Conservation (phyloP, 2,797 vertebrate species). For the Enteromius thamalakanensis region DNA sequence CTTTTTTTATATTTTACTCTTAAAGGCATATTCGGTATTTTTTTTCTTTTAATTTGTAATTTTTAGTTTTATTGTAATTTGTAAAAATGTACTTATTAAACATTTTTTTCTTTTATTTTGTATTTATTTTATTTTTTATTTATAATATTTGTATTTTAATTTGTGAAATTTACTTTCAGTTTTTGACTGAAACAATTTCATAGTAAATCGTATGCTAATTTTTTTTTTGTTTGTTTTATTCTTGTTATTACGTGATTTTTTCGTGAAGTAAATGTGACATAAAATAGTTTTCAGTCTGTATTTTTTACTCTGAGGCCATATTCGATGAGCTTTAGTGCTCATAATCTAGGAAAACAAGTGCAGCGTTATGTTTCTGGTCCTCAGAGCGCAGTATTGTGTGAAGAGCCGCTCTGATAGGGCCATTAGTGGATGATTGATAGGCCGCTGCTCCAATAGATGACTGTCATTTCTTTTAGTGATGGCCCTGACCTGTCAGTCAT, state of each 20-base stretch:
- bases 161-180: neutral
- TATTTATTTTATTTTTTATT: neutral
- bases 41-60: too few species aligned
- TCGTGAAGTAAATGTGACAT: neutral
- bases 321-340: neutral
- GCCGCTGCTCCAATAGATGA: slow-evolving; percentile 50
- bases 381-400: neutral
- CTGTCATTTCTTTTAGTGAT: slow-evolving; percentile 52
- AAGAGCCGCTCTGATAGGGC: slow-evolving; percentile 45
- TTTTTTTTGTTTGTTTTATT: neutral
- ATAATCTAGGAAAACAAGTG: neutral
- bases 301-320: too few species aligned
- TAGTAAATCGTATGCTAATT: neutral
- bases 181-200: neutral
- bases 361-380: neutral
- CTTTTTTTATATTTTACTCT: neutral
- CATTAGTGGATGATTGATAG: slow-evolving; percentile 60
- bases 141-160: neutral
- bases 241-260: neutral
- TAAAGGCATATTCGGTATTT: too few species aligned
- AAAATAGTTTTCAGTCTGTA: neutral
- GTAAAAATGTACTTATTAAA: too few species aligned
- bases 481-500: slow-evolving; percentile 57
- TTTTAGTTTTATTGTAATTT: too few species aligned
- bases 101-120: too few species aligned